phyloP scores from a whole-genome alignment of 53 echinoderm and acorn worm species.

The Pentamera pediparva region DNA sequence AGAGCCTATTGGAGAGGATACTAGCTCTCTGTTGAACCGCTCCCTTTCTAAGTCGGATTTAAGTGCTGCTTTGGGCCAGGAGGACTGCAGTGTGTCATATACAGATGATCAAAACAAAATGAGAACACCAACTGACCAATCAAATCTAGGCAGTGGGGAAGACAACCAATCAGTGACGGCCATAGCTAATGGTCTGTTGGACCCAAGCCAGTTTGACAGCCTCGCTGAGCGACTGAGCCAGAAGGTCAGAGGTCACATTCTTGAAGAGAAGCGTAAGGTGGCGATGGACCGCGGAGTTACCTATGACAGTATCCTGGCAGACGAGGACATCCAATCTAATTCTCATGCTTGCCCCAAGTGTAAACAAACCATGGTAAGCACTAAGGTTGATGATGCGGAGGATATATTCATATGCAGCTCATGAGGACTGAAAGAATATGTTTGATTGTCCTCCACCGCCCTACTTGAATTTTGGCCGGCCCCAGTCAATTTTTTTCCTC shows the following conservation, averaged over 20 bases:
- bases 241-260: slow-evolving; percentile 45
- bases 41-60: neutral
- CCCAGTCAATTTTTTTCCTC: too few relatives aligned
- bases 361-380: slow-evolving; percentile 82
- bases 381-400: neutral
- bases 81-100: neutral
- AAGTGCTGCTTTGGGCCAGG: neutral
- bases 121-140: slow-evolving; percentile 23
- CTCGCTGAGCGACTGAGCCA: slow-evolving; percentile 69
- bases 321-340: slow-evolving; percentile 11
- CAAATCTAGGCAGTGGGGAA: neutral
- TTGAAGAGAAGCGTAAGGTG: slow-evolving; percentile 53
- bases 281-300: slow-evolving; percentile 15
- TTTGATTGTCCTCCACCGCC: too few relatives aligned
- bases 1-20: too few relatives aligned
- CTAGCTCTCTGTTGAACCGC: neutral
- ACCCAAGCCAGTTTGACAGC: slow-evolving; percentile 58
- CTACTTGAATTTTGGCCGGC: too few relatives aligned
- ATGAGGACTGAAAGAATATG: too few relatives aligned
- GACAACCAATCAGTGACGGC: slow-evolving; percentile 34
- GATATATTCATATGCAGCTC: too few relatives aligned
- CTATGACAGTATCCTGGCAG: slow-evolving; percentile 38
- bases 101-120: neutral
- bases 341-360: slow-evolving; percentile 71
- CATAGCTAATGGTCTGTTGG: slow-evolving; percentile 23